Evolutionary conservation across 2,888 invertebrate genomes (phyloP).

Genomic region (Drosophila peninsularis): DNA sequence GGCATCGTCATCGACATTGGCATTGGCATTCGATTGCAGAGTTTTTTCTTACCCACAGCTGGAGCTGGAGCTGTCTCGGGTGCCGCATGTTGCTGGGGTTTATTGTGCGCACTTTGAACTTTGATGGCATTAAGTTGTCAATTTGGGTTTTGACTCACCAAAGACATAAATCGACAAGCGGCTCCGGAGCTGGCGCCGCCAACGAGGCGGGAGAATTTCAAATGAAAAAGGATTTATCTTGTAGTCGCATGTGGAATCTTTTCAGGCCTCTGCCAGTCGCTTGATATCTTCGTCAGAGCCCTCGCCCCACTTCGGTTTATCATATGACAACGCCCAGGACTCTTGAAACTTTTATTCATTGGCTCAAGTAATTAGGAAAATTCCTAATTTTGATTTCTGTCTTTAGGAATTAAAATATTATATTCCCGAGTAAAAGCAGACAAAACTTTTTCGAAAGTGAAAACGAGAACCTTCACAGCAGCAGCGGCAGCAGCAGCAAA

Average conservation of each 20-base stretch:
- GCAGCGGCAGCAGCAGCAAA: constrained; percentile 29
- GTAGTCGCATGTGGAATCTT: constrained; percentile 25
- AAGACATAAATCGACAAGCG: constrained; percentile 49
- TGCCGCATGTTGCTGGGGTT: constrained; percentile 44
- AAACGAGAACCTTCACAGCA: constrained; percentile 66
- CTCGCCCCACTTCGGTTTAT: background rate
- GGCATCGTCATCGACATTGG: constrained; percentile 22
- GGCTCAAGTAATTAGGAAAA: constrained; percentile 8
- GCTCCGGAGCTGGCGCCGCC: constrained; percentile 2
- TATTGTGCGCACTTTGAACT: constrained; percentile 74
- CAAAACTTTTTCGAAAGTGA: constrained; percentile 63
- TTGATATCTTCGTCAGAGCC: constrained; percentile 22
- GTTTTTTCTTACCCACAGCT: constrained; percentile 6
- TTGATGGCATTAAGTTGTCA: constrained; percentile 80
- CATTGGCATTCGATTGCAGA: constrained; percentile 34
- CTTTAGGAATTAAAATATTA: constrained; percentile 18
- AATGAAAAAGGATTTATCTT: constrained; percentile 56
- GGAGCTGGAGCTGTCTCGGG: background rate
- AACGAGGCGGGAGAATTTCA: constrained; percentile 28
- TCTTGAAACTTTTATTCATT: constrained; percentile 10
- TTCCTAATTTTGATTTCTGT: constrained; percentile 15
- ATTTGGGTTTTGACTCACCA: constrained; percentile 72
- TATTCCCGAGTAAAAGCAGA: background rate
- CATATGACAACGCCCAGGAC: background rate
- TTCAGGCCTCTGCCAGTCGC: constrained; percentile 11